phyloP scores from a whole-genome alignment of 2,797 vertebrate genomes.

The Pelobates cultripes region DNA sequence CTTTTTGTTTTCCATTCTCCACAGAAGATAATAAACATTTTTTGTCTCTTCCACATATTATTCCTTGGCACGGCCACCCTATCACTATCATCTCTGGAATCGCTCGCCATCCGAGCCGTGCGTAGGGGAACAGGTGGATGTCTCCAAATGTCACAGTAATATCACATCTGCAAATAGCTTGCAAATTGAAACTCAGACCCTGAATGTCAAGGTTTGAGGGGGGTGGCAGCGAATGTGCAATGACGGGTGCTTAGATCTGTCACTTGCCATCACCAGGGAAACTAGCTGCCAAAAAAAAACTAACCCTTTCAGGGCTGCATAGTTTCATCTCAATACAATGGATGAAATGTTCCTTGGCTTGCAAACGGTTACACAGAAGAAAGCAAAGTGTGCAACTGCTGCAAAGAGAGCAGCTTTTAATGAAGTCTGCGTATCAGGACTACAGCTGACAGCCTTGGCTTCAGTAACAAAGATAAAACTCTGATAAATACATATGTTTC shows the following conservation, averaged over 20 bases:
- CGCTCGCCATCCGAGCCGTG: not conserved
- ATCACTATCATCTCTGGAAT: not conserved
- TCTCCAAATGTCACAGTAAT: not conserved
- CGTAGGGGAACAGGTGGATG: not conserved
- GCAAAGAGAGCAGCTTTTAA: not conserved
- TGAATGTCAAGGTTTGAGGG: not conserved
- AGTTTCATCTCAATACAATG: not conserved
- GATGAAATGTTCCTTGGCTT: not conserved
- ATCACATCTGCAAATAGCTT: slow-evolving; percentile 6
- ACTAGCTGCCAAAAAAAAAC: not conserved
- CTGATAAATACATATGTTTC: too few species aligned
- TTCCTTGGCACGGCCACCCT: not conserved
- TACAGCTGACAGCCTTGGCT: too few species aligned
- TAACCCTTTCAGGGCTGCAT: not conserved
- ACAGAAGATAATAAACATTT: not conserved
- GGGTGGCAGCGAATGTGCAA: not conserved
- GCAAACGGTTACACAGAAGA: too few species aligned
- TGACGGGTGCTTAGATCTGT: not conserved
- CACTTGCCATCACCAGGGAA: not conserved
- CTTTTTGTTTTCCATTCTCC: too few species aligned
- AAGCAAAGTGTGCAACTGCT: not conserved
- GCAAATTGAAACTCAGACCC: slow-evolving; percentile 1
- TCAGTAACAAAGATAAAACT: too few species aligned
- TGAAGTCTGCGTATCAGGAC: not conserved
- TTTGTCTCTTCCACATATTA: not conserved